Conservation (phyloP, 2,888 invertebrate species). For the Drosophila antonietae region DNA sequence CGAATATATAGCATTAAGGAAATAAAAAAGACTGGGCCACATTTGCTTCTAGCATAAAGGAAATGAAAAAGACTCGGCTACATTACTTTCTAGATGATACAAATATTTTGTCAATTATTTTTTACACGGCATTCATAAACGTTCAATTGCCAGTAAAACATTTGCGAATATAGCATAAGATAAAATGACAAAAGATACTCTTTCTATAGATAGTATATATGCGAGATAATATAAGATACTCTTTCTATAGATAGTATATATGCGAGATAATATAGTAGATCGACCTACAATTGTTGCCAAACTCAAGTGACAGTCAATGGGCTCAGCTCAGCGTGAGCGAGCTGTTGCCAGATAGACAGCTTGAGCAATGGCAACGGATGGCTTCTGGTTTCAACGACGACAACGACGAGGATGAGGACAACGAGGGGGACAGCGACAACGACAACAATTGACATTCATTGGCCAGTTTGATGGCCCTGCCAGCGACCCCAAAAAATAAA, state of each 20-base stretch:
- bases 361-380: slow-evolving; percentile 33
- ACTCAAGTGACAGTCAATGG: not conserved
- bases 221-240: not conserved
- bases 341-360: slow-evolving; percentile 15
- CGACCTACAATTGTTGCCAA: not conserved
- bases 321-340: slow-evolving; percentile 2
- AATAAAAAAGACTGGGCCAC: not conserved
- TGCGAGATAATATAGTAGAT: not conserved
- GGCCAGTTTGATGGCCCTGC: slow-evolving; percentile 70
- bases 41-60: no score
- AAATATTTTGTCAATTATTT: no score
- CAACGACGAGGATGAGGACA: slow-evolving; percentile 1
- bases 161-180: not conserved
- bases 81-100: no score
- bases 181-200: not conserved
- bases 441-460: slow-evolving; percentile 76
- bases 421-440: slow-evolving; percentile 42
- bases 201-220: not conserved
- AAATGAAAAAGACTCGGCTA: no score
- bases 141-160: not conserved
- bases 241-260: not conserved
- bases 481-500: slow-evolving; percentile 21
- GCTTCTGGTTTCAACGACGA: slow-evolving; percentile 21
- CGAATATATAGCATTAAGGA: not conserved
- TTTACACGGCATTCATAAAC: not conserved